phyloP scores from a whole-genome alignment of 2,888 invertebrate species.

The Drosophila mercatorum region DNA sequence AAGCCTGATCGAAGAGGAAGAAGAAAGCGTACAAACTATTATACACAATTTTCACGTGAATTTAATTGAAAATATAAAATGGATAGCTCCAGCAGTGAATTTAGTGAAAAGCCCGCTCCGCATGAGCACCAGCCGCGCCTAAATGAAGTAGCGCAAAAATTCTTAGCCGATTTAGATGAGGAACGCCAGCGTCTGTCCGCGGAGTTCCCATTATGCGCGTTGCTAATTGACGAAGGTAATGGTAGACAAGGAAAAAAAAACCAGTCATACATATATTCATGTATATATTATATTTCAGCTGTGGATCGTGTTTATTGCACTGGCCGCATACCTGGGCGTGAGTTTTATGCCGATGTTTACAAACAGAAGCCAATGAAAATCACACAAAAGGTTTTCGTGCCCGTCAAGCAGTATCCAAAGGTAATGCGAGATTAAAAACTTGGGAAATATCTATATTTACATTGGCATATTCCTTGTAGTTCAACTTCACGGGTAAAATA shows the following conservation, averaged over 20 bases:
- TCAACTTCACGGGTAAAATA: conserved; percentile 97
- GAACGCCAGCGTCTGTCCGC: conserved; percentile 75
- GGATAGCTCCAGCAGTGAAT: conserved; percentile 62
- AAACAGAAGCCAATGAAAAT: conserved; percentile 86
- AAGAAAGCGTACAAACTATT: conserved; percentile 36
- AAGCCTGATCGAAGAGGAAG: conserved; percentile 28
- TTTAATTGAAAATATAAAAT: conserved; percentile 21
- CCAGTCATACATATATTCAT: not conserved
- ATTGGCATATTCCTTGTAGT: conserved; percentile 86
- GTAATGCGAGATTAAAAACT: conserved; percentile 32
- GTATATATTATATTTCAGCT: conserved; percentile 86
- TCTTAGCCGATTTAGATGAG: conserved; percentile 77
- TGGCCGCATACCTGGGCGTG: conserved; percentile 88
- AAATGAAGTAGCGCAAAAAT: conserved; percentile 82
- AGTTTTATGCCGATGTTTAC: conserved; percentile 91
- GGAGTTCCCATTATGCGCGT: conserved; percentile 79
- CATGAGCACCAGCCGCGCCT: conserved; percentile 77
- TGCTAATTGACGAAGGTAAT: conserved; percentile 82
- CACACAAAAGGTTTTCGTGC: conserved; percentile 83
- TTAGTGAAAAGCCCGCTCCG: conserved; percentile 51
- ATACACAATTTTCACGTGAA: conserved; percentile 53
- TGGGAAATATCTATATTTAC: rapidly evolving
- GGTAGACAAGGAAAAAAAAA: not conserved
- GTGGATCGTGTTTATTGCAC: conserved; percentile 89
- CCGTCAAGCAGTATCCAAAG: conserved; percentile 85